Evolutionary conservation across 2,113 vertebrate species (phyloP).

Genomic region (Osmerus mordax): DNA sequence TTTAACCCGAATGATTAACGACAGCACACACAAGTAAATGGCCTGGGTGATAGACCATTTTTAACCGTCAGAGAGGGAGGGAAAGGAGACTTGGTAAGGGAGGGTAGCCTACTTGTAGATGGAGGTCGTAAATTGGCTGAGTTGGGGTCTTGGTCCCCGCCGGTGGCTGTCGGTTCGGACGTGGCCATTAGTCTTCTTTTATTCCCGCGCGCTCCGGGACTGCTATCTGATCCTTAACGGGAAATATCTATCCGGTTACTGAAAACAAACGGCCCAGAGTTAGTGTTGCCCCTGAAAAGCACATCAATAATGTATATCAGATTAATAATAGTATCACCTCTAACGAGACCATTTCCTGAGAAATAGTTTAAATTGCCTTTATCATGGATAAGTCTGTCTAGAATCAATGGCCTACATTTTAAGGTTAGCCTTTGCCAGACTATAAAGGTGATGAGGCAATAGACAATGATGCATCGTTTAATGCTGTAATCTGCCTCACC

Average conservation of each 20-base stretch:
- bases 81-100: conserved; percentile 9
- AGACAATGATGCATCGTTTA: background rate
- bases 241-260: conserved; percentile 43
- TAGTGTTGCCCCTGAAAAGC: conserved; percentile 7
- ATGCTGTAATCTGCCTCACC: conserved; percentile 5
- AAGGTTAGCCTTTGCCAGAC: background rate
- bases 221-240: conserved; percentile 40
- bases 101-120: conserved; percentile 84
- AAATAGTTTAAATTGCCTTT: too few species aligned
- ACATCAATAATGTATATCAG: background rate
- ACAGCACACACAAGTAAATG: conserved; percentile 61
- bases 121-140: conserved; percentile 88
- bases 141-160: conserved; percentile 83
- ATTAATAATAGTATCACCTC: background rate
- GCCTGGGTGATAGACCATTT: conserved; percentile 56
- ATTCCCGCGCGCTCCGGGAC: conserved; percentile 19
- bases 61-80: conserved; percentile 56
- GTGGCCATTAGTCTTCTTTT: conserved; percentile 82
- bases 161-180: conserved; percentile 86
- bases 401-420: background rate
- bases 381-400: too few species aligned
- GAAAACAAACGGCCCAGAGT: conserved; percentile 47
- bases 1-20: conserved; percentile 72
- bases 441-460: background rate
- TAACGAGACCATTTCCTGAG: too few species aligned